phyloP scores from a whole-genome alignment of 1,140 invertebrate genomes.

The Drosophila ficusphila region DNA sequence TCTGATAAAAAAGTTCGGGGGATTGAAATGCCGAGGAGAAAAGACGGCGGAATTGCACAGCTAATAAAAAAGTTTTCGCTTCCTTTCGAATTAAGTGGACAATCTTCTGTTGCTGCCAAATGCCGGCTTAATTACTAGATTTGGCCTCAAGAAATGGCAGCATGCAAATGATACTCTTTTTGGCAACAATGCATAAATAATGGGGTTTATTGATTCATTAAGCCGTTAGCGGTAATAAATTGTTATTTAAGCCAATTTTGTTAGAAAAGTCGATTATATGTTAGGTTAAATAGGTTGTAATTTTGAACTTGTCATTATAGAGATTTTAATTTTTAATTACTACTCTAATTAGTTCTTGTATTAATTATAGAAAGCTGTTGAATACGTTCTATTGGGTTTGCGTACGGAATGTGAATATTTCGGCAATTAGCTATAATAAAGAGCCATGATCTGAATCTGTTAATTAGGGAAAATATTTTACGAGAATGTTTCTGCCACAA shows the following conservation, averaged over 20 bases:
- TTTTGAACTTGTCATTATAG: too few species aligned
- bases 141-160: conserved; percentile 12
- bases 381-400: conserved; percentile 1
- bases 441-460: conserved; percentile 45
- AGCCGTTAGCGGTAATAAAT: background rate
- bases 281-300: too few species aligned
- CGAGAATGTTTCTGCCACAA: conserved; percentile 32
- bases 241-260: background rate
- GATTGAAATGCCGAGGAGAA: conserved; percentile 35
- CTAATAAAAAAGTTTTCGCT: conserved; percentile 67
- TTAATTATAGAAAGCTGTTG: background rate
- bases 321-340: too few species aligned
- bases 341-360: too few species aligned
- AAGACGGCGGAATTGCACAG: conserved; percentile 27
- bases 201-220: conserved; percentile 40
- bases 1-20: conserved; percentile 66
- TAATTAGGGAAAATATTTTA: conserved; percentile 50
- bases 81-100: conserved; percentile 46
- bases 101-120: conserved; percentile 54
- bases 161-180: conserved; percentile 22
- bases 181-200: conserved; percentile 21
- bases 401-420: conserved; percentile 12
- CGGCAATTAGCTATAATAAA: conserved; percentile 42
- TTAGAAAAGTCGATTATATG: background rate
- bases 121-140: conserved; percentile 38